Evolutionary conservation across 2,113 vertebrate genomes (phyloP), one percentile per base, ranked within the genome.

Genomic region (Spermophilus dauricus): DNA sequence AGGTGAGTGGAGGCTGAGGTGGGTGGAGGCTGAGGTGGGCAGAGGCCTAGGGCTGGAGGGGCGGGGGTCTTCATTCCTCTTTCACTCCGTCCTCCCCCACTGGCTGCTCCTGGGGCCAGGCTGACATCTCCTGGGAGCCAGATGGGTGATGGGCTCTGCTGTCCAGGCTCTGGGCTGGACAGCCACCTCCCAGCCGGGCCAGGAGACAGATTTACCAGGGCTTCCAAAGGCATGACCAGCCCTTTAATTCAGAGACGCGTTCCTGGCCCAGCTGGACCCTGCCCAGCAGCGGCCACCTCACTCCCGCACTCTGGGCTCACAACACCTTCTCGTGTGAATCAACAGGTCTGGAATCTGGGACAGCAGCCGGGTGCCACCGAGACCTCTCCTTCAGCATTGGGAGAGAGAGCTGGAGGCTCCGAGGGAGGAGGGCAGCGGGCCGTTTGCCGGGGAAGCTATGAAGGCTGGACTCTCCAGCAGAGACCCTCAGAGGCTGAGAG

Each of bases 81-180:
- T 51, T 10, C 14, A 1, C 34, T n/a, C 22, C 0, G 0, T 32
- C 17, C 39, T 53, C 8, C 32, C 5, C 2, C n/a, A 10, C 0
- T 24, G 34, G 24, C 61, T 13, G 91, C 48, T 37, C 26, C 0
- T 0, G 58, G 30, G 34, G 26, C 5, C 1, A 53, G 0, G 73
- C 51, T 1, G 51, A 7, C 2, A 0, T 11, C 85, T 56, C n/a
- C 88, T 2, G 30, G 48, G 80, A 78, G 88, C 37, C 0, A n/a
- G 48, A 69, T 30, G 0, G 48, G 89, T 32, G 80, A 24, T 0
- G 12, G 10, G 13, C 4, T 39, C 51, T 3, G 81, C 88, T 81
- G 69, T 80, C 65, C 24, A 51, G 89, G 92, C 16, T 1, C 3
- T 5, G 67, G 75, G 58, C 61, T 58, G 75, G 6, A 75, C 53